These are phyloP conservation scores for Sebastes schlegelii DNA, from an alignment of 2,113 vertebrate genomes.

Conservation along the genomic window DNA sequence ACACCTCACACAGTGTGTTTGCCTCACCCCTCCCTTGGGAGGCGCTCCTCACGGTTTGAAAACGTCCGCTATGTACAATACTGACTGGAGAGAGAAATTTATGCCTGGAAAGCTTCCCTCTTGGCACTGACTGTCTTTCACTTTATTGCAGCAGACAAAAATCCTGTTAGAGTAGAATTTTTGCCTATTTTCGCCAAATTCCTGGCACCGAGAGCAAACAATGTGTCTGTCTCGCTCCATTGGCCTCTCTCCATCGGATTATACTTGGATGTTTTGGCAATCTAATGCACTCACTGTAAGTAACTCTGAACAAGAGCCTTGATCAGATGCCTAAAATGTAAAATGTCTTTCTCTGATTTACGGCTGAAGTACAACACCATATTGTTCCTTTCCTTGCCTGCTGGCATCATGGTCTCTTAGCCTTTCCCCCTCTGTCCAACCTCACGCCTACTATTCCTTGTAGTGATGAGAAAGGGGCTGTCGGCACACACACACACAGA, in stretches of 20 bases:
- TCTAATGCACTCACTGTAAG: conserved; percentile 32
- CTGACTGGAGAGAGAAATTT: conserved; percentile 19
- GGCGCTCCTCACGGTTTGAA: not conserved
- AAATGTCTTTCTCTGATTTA: conserved; percentile 30
- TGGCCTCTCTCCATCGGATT: conserved; percentile 41
- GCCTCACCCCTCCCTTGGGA: not conserved
- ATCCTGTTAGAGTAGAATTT: conserved; percentile 13
- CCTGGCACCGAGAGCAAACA: conserved; percentile 26
- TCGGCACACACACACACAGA: conserved; percentile 32
- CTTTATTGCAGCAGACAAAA: conserved; percentile 38
- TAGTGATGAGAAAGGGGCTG: conserved; percentile 43
- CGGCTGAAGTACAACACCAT: conserved; percentile 38
- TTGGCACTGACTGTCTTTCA: conserved; percentile 32
- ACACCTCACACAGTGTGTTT: not conserved
- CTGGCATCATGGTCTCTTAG: conserved; percentile 36
- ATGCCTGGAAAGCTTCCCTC: conserved; percentile 16
- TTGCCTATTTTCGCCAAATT: conserved; percentile 11
- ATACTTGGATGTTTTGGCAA: conserved; percentile 38
- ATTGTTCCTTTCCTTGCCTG: conserved; percentile 47
- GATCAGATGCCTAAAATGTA: conserved; percentile 49
- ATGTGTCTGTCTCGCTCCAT: not conserved
- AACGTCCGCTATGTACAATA: conserved; percentile 9
- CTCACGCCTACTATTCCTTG: conserved; percentile 49
- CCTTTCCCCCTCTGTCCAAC: conserved; percentile 24
- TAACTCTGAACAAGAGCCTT: conserved; percentile 39